Conservation (phyloP, 1,140 invertebrate species). For the Halictus rubicundus region DNA sequence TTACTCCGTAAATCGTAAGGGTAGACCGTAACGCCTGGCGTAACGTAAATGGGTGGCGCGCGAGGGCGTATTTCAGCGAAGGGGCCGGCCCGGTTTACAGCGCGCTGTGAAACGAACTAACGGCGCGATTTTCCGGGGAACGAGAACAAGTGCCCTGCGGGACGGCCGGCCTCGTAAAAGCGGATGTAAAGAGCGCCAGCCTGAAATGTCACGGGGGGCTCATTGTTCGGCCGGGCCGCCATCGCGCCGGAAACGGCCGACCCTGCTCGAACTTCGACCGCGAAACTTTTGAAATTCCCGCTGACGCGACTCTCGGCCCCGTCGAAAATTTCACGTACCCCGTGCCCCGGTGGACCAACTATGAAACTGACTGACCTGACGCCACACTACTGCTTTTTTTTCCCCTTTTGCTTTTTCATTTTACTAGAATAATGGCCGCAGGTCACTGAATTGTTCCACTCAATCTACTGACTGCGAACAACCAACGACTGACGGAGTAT, state of each 20-base stretch:
- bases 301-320: background rate
- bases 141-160: constrained; percentile 35
- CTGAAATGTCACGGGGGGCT: constrained; percentile 52
- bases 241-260: constrained; percentile 42
- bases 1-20: constrained; percentile 23
- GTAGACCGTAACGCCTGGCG: constrained; percentile 2
- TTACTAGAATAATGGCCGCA: too few relatives aligned
- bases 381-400: too few relatives aligned
- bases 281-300: constrained; percentile 52
- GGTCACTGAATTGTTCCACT: too few relatives aligned
- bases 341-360: background rate
- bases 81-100: constrained; percentile 15
- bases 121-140: constrained; percentile 39
- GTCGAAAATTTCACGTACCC: constrained; percentile 30
- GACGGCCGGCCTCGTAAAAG: constrained; percentile 46
- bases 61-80: constrained; percentile 8
- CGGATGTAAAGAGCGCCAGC: constrained; percentile 52
- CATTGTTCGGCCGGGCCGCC: constrained; percentile 45
- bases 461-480: too few relatives aligned
- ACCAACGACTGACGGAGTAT: too few relatives aligned
- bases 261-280: constrained; percentile 43
- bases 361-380: background rate
- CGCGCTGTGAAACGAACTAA: constrained; percentile 39
- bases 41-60: background rate
- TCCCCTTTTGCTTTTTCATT: too few relatives aligned